Evolutionary conservation across 1,140 invertebrate genomes (phyloP).

Genomic region (Charaxes varanes): DNA sequence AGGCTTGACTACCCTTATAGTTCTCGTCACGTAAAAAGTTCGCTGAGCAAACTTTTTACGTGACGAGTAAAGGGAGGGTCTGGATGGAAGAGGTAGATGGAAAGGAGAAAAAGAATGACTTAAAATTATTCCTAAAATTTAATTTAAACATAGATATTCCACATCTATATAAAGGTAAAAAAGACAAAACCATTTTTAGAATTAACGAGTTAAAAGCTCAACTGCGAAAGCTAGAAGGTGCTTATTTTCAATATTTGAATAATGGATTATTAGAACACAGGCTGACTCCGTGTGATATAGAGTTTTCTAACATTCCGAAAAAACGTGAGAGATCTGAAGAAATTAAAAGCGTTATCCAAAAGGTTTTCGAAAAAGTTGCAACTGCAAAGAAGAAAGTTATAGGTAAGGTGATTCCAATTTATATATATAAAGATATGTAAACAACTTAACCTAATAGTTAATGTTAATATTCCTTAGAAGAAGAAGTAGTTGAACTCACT

Average conservation of each 20-base stretch:
- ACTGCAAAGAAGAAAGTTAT: constrained; percentile 26
- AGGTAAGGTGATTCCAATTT: not conserved
- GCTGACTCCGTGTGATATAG: constrained; percentile 31
- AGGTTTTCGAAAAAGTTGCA: constrained; percentile 26
- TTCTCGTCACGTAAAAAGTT: too few relatives aligned
- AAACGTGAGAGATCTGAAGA: constrained; percentile 20
- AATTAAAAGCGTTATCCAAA: constrained; percentile 21
- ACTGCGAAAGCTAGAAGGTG: constrained; percentile 34
- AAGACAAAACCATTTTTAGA: constrained; percentile 21
- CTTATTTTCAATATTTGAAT: constrained; percentile 28
- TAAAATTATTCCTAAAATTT: too few relatives aligned
- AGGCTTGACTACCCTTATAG: too few relatives aligned
- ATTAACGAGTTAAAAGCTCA: constrained; percentile 44
- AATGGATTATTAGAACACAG: constrained; percentile 28
- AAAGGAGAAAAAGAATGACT: too few relatives aligned
- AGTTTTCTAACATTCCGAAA: constrained; percentile 25
- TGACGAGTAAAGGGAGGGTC: too few relatives aligned
- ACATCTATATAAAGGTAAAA: not conserved
- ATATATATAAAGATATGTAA: too few relatives aligned
- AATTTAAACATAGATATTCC: not conserved
- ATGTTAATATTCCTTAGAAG: not conserved
- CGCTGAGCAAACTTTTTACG: too few relatives aligned
- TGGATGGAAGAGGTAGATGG: too few relatives aligned
- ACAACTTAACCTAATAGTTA: too few relatives aligned
- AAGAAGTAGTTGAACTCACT: not conserved